These are phyloP conservation scores for Anhinga rufa DNA, from an alignment of 2,113 vertebrate species.

Conservation along the genomic window DNA sequence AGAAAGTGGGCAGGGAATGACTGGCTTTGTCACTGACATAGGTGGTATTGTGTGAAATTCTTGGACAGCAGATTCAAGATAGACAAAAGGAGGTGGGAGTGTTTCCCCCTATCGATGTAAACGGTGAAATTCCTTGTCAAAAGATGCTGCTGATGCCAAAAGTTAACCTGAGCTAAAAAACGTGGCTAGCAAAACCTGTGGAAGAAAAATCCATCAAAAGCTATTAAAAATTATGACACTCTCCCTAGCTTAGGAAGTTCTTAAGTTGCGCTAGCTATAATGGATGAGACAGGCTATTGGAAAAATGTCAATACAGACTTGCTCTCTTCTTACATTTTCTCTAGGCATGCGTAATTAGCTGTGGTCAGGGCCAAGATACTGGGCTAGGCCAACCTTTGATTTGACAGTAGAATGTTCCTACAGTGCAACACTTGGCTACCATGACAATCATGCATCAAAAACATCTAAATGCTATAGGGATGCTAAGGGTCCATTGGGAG, in stretches of 20 bases:
- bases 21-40: not conserved
- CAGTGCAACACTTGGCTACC: not conserved
- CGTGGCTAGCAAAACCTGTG: not conserved
- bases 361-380: not conserved
- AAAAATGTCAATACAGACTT: not conserved
- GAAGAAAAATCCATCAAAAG: not conserved
- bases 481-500: not conserved
- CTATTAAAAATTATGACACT: not conserved
- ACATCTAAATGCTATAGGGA: not conserved
- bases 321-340: not conserved
- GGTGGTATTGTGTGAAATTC: not conserved
- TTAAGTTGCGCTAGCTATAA: not conserved
- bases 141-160: not conserved
- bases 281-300: not conserved
- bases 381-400: not conserved
- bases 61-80: not conserved
- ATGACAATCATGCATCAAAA: fast-evolving
- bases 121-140: not conserved
- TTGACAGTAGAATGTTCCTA: not conserved
- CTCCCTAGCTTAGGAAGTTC: not conserved
- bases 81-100: not conserved
- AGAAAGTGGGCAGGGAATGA: not conserved
- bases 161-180: not conserved
- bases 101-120: not conserved
- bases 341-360: not conserved